phyloP scores from a whole-genome alignment of 2,113 vertebrate species.

The Meriones unguiculatus region DNA sequence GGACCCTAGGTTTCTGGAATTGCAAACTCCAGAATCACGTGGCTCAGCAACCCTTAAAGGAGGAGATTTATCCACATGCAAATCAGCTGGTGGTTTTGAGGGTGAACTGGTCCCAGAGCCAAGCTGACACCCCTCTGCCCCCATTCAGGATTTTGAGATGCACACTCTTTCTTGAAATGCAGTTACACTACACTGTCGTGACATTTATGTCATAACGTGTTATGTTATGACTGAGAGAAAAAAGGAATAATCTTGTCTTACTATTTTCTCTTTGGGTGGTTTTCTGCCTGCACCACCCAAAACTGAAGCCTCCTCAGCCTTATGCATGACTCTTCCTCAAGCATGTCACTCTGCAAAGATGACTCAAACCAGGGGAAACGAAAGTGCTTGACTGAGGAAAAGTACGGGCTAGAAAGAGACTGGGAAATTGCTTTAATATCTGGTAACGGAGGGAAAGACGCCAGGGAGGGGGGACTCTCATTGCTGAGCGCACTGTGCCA shows the following conservation, averaged over 20 bases:
- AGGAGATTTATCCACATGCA: background rate
- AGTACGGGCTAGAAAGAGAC: constrained; percentile 24
- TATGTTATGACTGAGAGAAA: background rate
- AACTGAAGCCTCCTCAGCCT: background rate
- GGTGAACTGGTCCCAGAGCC: no score
- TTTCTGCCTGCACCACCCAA: no score
- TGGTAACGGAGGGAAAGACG: background rate
- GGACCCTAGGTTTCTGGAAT: background rate
- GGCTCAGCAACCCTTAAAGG: background rate
- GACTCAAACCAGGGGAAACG: background rate
- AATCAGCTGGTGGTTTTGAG: background rate
- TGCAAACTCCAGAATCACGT: background rate
- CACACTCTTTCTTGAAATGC: background rate
- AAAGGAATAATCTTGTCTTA: background rate
- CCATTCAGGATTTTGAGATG: background rate
- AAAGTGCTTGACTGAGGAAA: constrained; percentile 38
- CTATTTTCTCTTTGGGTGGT: background rate
- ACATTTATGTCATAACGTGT: background rate
- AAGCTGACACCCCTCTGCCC: background rate
- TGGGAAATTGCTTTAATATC: background rate
- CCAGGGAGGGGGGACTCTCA: background rate
- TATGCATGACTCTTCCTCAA: background rate
- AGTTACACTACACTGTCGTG: background rate
- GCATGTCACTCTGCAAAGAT: constrained; percentile 43
- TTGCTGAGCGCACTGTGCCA: constrained; percentile 42